These are phyloP conservation scores for Drosophila dunni DNA, from an alignment of 1,140 invertebrate genomes.

Conservation along the genomic window DNA sequence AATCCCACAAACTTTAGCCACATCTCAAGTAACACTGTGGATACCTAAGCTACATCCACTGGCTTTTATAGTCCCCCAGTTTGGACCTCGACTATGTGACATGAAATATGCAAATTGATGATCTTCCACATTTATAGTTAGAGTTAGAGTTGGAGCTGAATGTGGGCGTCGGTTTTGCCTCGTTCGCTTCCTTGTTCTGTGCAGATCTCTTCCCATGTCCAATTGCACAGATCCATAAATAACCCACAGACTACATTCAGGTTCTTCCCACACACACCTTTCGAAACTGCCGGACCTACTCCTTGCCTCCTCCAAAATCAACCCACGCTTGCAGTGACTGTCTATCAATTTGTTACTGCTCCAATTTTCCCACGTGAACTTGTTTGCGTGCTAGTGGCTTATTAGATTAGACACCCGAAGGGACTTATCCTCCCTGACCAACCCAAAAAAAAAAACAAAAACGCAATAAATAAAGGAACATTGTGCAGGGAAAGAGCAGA, in stretches of 20 bases:
- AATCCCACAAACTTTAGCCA: slow-evolving; percentile 40
- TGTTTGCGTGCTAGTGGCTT: slow-evolving; percentile 75
- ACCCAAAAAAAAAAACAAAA: slow-evolving; percentile 42
- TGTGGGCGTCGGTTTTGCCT: slow-evolving; percentile 52
- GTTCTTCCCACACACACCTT: slow-evolving; percentile 77
- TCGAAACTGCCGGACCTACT: neutral
- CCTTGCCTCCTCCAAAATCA: slow-evolving; percentile 25
- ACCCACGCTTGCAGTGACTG: slow-evolving; percentile 38
- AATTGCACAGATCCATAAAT: slow-evolving; percentile 69
- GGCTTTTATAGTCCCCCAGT: slow-evolving; percentile 65
- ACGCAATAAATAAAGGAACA: neutral
- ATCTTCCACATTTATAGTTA: slow-evolving; percentile 25
- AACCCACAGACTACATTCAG: slow-evolving; percentile 34
- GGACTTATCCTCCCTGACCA: slow-evolving; percentile 45
- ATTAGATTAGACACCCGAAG: slow-evolving; percentile 78
- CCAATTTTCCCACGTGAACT: slow-evolving; percentile 82
- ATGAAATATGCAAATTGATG: slow-evolving; percentile 76
- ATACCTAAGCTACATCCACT: slow-evolving; percentile 7
- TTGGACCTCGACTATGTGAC: slow-evolving; percentile 41
- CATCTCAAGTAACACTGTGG: slow-evolving; percentile 63
- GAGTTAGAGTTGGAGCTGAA: slow-evolving; percentile 23
- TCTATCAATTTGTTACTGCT: slow-evolving; percentile 61
- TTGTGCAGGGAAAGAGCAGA: neutral
- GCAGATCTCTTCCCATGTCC: slow-evolving; percentile 66
- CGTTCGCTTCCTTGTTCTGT: slow-evolving; percentile 41